Percentiles rank a stretch among this genome's conserved stretches.
phyloP scores from a whole-genome alignment of 2,888 invertebrate genomes.

The Sisyra terminalis region DNA sequence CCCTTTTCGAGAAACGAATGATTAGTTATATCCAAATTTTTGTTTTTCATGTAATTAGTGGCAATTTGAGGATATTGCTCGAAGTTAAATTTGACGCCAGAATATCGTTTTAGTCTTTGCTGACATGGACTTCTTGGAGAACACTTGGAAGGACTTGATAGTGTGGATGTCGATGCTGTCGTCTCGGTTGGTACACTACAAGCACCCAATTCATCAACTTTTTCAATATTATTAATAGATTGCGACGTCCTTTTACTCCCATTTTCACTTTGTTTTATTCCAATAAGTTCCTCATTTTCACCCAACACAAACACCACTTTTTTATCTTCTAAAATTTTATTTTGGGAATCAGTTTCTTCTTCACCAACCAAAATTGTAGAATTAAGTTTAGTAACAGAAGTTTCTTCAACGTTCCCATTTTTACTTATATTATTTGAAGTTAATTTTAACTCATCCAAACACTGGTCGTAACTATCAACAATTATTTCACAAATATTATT shows the following conservation, averaged over 20 bases:
- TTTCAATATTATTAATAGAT: conserved; percentile 1
- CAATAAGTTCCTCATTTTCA: conserved; percentile 49
- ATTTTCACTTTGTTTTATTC: conserved; percentile 33
- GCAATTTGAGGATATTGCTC: conserved; percentile 50
- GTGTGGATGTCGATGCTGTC: conserved; percentile 13
- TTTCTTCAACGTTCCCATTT: too few relatives aligned
- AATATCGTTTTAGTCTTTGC: conserved; percentile 35
- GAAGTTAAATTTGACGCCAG: conserved; percentile 57
- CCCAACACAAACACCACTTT: conserved; percentile 52
- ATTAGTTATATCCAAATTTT: conserved; percentile 42
- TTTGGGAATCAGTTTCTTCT: background rate
- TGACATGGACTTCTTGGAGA: conserved; percentile 10
- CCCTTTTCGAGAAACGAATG: conserved; percentile 40
- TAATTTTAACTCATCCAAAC: background rate
- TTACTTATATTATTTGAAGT: too few relatives aligned
- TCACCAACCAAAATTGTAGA: too few relatives aligned
- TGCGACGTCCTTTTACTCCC: conserved; percentile 8
- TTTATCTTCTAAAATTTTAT: background rate
- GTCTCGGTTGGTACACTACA: conserved; percentile 9
- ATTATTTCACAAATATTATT: too few relatives aligned
- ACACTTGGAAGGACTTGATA: conserved; percentile 12
- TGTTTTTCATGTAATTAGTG: conserved; percentile 58
- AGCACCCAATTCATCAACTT: background rate
- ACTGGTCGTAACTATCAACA: background rate
- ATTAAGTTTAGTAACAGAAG: too few relatives aligned